phyloP scores from a whole-genome alignment of 2,888 invertebrate genomes.

The Dryobota labecula region DNA sequence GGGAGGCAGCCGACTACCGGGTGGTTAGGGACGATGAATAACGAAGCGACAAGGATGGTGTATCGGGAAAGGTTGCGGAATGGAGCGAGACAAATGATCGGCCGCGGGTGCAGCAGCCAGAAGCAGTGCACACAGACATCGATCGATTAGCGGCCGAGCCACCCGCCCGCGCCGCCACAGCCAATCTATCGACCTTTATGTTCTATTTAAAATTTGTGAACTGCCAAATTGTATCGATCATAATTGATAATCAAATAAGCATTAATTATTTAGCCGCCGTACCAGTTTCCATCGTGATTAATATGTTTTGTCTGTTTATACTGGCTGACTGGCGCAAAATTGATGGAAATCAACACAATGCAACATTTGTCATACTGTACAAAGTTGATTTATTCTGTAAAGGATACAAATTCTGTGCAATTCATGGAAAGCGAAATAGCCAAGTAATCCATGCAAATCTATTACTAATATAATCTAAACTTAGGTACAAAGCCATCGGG shows the following conservation, averaged over 20 bases:
- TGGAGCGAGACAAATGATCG: conserved; percentile 82
- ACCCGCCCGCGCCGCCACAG: conserved; percentile 79
- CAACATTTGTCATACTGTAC: conserved; percentile 2
- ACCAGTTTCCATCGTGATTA: conserved; percentile 44
- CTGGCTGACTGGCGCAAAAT: conserved; percentile 13
- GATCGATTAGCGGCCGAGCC: conserved; percentile 87
- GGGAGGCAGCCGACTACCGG: conserved; percentile 87
- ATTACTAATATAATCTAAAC: conserved; percentile 69
- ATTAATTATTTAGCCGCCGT: conserved; percentile 60
- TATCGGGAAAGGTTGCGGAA: conserved; percentile 73
- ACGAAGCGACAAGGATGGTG: conserved; percentile 85
- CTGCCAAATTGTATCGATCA: conserved; percentile 77
- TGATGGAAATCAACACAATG: conserved; percentile 12
- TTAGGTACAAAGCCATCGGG: conserved; percentile 76
- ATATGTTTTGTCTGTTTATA: conserved; percentile 36
- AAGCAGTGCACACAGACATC: conserved; percentile 87
- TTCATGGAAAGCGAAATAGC: neutral
- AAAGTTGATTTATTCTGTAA: neutral
- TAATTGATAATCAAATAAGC: conserved; percentile 70
- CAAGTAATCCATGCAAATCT: conserved; percentile 46
- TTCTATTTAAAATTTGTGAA: conserved; percentile 80
- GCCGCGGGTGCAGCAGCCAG: conserved; percentile 81
- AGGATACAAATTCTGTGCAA: neutral
- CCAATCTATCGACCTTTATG: conserved; percentile 86
- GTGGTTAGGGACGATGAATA: conserved; percentile 88